These are phyloP conservation scores for Diphyllodes magnificus DNA, from an alignment of 2,113 vertebrate genomes.

Conservation along the genomic window DNA sequence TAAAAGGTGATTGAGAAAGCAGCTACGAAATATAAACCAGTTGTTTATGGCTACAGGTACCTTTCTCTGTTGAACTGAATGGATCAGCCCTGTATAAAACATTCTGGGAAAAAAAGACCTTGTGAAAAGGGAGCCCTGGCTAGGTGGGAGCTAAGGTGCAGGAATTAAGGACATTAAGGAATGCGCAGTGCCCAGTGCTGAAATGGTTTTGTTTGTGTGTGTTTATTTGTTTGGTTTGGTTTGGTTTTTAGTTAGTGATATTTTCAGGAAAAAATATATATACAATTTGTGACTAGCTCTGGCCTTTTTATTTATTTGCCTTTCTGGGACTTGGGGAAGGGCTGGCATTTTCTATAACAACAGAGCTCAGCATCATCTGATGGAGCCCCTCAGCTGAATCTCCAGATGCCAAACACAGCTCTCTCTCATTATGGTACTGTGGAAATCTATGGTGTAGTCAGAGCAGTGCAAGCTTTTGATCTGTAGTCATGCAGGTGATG, in stretches of 20 bases:
- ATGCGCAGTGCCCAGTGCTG: not conserved
- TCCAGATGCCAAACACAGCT: not conserved
- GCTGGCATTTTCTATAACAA: not conserved
- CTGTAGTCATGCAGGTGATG: not conserved
- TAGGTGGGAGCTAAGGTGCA: not conserved
- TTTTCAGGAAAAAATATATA: not conserved
- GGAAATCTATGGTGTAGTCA: not conserved
- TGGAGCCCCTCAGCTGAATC: not conserved
- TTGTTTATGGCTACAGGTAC: not conserved
- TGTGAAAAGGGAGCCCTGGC: not conserved
- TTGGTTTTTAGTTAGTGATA: not conserved
- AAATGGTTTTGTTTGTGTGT: not conserved
- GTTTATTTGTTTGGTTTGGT: not conserved
- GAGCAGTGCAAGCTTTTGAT: not conserved
- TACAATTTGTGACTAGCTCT: not conserved
- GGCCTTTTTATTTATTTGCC: not conserved
- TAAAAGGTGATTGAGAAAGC: not conserved
- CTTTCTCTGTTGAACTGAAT: not conserved
- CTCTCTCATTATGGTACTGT: not conserved
- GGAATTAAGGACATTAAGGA: not conserved
- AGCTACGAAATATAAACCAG: not conserved
- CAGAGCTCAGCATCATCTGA: not conserved
- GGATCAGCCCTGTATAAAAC: not conserved
- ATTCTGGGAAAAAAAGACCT: not conserved
- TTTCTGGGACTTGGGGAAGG: not conserved